phyloP scores from a whole-genome alignment of 2,797 vertebrate species.

The Labeo calbasu region DNA sequence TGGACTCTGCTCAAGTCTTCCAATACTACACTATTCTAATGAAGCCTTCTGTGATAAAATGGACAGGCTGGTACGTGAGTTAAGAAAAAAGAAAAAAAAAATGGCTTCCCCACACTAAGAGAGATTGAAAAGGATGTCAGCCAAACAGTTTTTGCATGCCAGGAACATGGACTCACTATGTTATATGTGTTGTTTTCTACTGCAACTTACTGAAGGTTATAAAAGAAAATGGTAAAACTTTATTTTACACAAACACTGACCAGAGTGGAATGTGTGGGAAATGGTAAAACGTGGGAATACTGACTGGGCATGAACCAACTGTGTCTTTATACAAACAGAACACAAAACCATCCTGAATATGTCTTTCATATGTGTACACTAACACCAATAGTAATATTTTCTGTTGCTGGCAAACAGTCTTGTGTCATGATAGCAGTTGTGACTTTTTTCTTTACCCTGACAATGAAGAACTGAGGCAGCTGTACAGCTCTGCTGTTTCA shows the following conservation, averaged over 20 bases:
- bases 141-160: slow-evolving; percentile 43
- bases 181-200: slow-evolving; percentile 1
- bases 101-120: slow-evolving; percentile 26
- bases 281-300: slow-evolving; percentile 8
- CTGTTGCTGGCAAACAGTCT: slow-evolving; percentile 13
- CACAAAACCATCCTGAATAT: slow-evolving; percentile 5
- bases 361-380: neutral
- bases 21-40: slow-evolving; percentile 42
- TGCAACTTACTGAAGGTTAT: slow-evolving; percentile 3
- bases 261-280: slow-evolving; percentile 11
- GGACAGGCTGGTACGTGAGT: slow-evolving; percentile 27
- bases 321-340: neutral
- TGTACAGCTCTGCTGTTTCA: neutral
- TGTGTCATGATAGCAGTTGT: slow-evolving; percentile 17
- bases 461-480: slow-evolving; percentile 7
- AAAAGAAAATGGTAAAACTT: neutral
- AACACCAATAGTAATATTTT: slow-evolving; percentile 31
- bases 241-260: neutral
- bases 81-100: slow-evolving; percentile 15
- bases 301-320: neutral
- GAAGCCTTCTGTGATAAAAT: slow-evolving; percentile 44
- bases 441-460: slow-evolving; percentile 29
- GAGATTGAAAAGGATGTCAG: slow-evolving; percentile 31
- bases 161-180: slow-evolving; percentile 41
- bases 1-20: neutral